Base-by-base conservation (phyloP, 1,140 invertebrate species). In the Brachionus rubens region DNA sequence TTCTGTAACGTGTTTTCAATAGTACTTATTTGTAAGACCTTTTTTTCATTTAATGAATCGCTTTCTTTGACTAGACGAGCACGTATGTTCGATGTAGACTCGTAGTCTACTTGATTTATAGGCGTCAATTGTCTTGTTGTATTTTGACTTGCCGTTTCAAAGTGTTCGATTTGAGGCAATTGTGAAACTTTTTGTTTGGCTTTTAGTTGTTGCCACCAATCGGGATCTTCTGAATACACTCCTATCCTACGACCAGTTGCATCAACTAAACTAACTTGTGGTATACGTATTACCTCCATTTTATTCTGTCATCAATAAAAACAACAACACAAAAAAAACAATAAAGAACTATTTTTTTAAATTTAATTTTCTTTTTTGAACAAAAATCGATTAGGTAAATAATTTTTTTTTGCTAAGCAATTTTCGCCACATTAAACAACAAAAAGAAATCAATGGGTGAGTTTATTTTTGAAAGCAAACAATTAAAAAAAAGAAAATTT, bases 201-300 rank as follows among this genome's bases (percentile, higher is more conserved):
- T 30, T 72, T 72, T 26, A 72, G 10, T 52, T 47, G 28, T 54
- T 72, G 68, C 68, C 68, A 72, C 68, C 68, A 72, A 40, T 72
- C 68, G 9, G 68, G 68, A 24, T 72, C 68, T 33, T 72, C 68
- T 9, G 68, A 40, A 21, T 72, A 72, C 0, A 72, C 46, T 40
- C 68, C 68, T 12, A 72, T 72, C 1, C 46, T 21, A 6, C 68
- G 43, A 30, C 68, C 68, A 14, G 68, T 41, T 4, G 46, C 46
- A 14, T 72, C 68, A 28, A 72, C 68, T 28, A 72, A 28, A 46
- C 68, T 72, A 10, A 72, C 68, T 54, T 72, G 26, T 33, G 68
- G 68, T 12, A 72, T 72, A 50, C 68, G 46, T 40, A 72, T 72
- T 19, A 72, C 68, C 33, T 72, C 68, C 68, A 72, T 72, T 72